Evolutionary conservation across 2,113 vertebrate genomes (phyloP).

Genomic region (Marmota monax): DNA sequence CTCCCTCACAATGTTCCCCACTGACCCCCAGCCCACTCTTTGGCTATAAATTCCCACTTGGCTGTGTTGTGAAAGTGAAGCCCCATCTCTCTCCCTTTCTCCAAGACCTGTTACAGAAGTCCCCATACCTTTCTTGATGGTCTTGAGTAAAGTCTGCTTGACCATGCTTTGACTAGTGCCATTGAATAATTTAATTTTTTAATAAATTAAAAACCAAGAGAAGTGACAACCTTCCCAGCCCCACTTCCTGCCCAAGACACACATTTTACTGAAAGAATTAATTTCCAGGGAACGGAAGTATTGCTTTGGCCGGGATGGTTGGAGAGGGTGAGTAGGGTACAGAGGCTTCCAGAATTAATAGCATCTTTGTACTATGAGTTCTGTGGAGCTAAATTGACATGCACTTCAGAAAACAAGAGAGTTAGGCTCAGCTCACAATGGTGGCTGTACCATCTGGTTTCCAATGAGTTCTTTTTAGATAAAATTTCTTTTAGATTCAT

Average conservation of each 20-base stretch:
- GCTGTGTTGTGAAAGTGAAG: background rate
- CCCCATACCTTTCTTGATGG: background rate
- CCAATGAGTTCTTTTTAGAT: conserved; percentile 78
- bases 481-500: conserved; percentile 76
- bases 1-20: background rate
- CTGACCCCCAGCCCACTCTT: background rate
- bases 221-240: background rate
- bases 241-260: background rate
- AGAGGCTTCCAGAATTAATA: conserved; percentile 71
- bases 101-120: background rate
- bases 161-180: background rate
- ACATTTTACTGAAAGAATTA: background rate
- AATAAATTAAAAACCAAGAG: background rate
- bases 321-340: conserved; percentile 18
- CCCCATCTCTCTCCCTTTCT: background rate
- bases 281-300: background rate
- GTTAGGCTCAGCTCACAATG: conserved; percentile 62
- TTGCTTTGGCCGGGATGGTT: background rate
- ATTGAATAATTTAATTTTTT: background rate
- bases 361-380: conserved; percentile 59
- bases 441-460: conserved; percentile 72
- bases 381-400: conserved; percentile 59
- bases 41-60: background rate
- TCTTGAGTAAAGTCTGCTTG: background rate
- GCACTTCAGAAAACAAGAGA: conserved; percentile 59